Evolutionary conservation across 2,888 invertebrate genomes (phyloP).

Genomic region (Ligdia adustata): DNA sequence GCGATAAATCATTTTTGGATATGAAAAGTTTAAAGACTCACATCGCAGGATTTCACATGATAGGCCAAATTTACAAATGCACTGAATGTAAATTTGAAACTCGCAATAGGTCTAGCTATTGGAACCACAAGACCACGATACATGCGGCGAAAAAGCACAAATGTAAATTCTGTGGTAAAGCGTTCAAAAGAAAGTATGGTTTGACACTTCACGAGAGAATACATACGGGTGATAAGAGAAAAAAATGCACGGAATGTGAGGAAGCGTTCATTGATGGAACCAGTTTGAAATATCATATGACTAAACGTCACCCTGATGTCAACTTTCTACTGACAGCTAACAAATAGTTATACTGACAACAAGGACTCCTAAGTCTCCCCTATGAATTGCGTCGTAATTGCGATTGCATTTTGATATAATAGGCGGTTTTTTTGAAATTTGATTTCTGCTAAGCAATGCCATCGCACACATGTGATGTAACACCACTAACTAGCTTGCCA

Average conservation of each 20-base stretch:
- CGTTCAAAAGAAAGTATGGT: conserved; percentile 35
- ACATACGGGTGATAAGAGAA: conserved; percentile 33
- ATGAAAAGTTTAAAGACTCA: background rate
- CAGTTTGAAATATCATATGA: conserved; percentile 46
- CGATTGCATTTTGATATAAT: too few relatives aligned
- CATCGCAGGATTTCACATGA: background rate
- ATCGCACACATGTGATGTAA: too few relatives aligned
- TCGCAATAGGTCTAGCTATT: conserved; percentile 16
- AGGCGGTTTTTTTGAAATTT: too few relatives aligned
- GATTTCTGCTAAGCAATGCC: too few relatives aligned
- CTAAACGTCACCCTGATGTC: conserved; percentile 35
- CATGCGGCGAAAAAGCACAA: conserved; percentile 14
- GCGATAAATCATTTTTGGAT: conserved; percentile 8
- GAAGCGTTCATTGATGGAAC: conserved; percentile 44
- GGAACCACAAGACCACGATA: background rate
- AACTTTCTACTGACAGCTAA: too few relatives aligned
- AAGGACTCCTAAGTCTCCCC: too few relatives aligned
- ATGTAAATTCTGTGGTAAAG: conserved; percentile 50
- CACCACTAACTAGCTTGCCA: too few relatives aligned
- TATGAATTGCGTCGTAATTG: too few relatives aligned
- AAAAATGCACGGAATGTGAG: conserved; percentile 38
- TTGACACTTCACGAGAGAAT: conserved; percentile 36
- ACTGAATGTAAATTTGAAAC: conserved; percentile 30
- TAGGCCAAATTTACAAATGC: conserved; percentile 42
- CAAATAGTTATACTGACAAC: too few relatives aligned